Evolutionary conservation across 2,797 vertebrate species (phyloP).

Genomic region (Gallinago nigripennis): DNA sequence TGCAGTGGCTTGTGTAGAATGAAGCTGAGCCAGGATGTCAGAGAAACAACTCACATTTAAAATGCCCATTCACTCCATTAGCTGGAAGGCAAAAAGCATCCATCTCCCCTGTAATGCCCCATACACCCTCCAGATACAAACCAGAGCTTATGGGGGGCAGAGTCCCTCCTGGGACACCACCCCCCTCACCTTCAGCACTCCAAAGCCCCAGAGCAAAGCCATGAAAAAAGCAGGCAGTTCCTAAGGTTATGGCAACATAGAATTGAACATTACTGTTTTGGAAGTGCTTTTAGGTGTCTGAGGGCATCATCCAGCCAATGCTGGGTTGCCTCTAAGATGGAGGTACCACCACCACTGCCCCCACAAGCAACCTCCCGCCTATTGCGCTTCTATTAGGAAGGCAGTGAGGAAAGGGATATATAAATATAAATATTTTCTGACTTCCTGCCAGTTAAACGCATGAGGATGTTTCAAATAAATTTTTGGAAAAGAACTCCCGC

Average conservation of each 20-base stretch:
- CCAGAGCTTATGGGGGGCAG: rapidly evolving
- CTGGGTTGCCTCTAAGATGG: not conserved
- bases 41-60: not conserved
- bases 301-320: not conserved
- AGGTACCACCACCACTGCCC: not conserved
- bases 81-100: not conserved
- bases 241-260: not conserved
- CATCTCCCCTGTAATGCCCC: not conserved
- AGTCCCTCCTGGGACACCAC: not conserved
- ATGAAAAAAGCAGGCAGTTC: not conserved
- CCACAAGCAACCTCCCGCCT: not conserved
- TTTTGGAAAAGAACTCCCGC: not conserved
- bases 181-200: not conserved
- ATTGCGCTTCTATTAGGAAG: not conserved
- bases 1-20: not conserved
- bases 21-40: not conserved
- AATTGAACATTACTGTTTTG: rapidly evolving
- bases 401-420: not conserved
- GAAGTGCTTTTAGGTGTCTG: not conserved
- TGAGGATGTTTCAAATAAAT: not conserved
- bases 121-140: not conserved
- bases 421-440: not conserved
- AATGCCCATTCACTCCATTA: rapidly evolving
- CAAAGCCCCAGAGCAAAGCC: not conserved
- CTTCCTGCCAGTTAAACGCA: not conserved